These are phyloP conservation scores for Brachymystax lenok DNA, from an alignment of 2,797 vertebrate genomes.

Conservation along the genomic window DNA sequence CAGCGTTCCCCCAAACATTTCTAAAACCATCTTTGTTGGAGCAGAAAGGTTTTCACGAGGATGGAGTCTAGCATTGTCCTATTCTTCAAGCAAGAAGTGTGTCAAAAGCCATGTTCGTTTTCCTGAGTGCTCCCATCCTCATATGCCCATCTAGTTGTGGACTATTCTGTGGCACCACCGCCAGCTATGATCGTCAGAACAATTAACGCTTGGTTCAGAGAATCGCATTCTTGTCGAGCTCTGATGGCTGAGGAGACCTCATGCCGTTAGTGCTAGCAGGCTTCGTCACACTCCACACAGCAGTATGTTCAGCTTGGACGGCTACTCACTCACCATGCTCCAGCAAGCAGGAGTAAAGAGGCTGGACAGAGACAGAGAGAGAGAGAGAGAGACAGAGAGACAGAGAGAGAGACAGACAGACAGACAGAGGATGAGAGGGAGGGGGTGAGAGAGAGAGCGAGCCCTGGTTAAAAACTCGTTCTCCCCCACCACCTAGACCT, in stretches of 20 bases:
- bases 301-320: background rate
- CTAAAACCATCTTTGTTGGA: background rate
- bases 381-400: background rate
- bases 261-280: background rate
- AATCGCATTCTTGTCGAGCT: background rate
- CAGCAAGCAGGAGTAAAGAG: background rate
- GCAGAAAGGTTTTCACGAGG: background rate
- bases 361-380: background rate
- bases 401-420: background rate
- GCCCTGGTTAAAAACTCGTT: background rate
- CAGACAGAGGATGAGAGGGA: background rate
- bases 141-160: background rate
- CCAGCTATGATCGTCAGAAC: background rate
- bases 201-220: background rate
- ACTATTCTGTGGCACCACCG: background rate
- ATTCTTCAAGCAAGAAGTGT: background rate
- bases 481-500: slow-evolving; percentile 24
- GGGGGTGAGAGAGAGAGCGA: background rate
- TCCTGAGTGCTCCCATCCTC: background rate
- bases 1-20: background rate
- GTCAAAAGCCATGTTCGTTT: background rate
- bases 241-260: background rate
- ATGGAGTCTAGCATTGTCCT: background rate
- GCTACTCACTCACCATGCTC: slow-evolving; percentile 5
- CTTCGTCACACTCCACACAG: background rate